Percentiles rank a stretch among this genome's conserved stretches.
Evolutionary conservation across 1,140 invertebrate species (phyloP).

Genomic region (Teleogryllus occipitalis): DNA sequence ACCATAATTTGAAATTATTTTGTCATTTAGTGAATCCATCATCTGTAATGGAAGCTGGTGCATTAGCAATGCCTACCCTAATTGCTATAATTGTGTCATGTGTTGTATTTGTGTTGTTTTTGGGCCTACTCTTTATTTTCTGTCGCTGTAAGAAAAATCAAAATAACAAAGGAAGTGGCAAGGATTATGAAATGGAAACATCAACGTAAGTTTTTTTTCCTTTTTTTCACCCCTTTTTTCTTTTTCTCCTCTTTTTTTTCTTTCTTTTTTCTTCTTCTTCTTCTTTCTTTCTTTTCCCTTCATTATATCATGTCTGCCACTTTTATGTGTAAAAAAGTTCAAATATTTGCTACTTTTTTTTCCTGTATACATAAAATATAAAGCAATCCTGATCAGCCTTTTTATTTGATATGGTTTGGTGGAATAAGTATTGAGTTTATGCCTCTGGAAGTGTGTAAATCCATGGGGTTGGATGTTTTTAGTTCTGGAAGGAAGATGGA

Average conservation of each 20-base stretch:
- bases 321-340: neutral
- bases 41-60: constrained; percentile 66
- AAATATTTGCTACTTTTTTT: too few species aligned
- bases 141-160: constrained; percentile 77
- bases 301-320: neutral
- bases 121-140: constrained; percentile 69
- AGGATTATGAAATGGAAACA: constrained; percentile 84
- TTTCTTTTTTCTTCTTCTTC: constrained; percentile 3
- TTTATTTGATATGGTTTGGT: too few species aligned
- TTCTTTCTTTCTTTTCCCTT: neutral
- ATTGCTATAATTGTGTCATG: constrained; percentile 74
- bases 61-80: constrained; percentile 64
- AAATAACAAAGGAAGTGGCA: constrained; percentile 70
- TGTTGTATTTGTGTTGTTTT: constrained; percentile 68
- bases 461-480: too few species aligned
- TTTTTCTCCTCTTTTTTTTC: constrained; percentile 22
- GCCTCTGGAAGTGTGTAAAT: too few species aligned
- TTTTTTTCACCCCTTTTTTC: neutral
- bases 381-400: too few species aligned
- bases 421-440: too few species aligned
- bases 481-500: too few species aligned
- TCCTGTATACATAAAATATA: too few species aligned
- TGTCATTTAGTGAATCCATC: constrained; percentile 58
- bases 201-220: constrained; percentile 41
- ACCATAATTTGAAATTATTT: too few species aligned